phyloP scores from a whole-genome alignment of 2,797 vertebrate species.

The Myiotriccus ornatus region DNA sequence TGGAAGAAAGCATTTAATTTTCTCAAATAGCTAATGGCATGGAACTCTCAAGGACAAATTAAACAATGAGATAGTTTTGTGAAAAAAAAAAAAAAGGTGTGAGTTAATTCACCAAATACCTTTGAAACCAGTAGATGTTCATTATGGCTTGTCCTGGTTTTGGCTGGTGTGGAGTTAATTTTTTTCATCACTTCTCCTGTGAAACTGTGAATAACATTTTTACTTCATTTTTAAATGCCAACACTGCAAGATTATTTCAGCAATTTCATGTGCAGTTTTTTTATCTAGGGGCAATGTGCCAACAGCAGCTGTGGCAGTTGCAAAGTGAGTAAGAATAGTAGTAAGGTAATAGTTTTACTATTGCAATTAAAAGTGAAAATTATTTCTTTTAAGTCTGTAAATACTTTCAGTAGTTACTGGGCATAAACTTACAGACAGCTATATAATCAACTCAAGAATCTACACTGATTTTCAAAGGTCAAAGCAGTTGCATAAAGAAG shows the following conservation, averaged over 20 bases:
- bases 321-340: conserved; percentile 2
- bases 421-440: conserved; percentile 16
- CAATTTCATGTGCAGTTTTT: neutral
- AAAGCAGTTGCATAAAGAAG: neutral
- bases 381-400: neutral
- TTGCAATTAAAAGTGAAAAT: conserved; percentile 37
- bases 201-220: conserved; percentile 42
- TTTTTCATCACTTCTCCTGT: neutral
- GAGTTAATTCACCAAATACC: conserved; percentile 35
- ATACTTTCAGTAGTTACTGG: neutral
- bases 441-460: neutral
- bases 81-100: neutral
- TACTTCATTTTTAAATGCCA: conserved; percentile 52
- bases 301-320: conserved; percentile 18
- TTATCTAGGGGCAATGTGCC: conserved; percentile 56
- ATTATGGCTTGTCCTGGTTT: conserved; percentile 26
- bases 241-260: conserved; percentile 55
- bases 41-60: conserved; percentile 4
- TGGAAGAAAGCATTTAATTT: neutral
- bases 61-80: conserved; percentile 9
- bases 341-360: conserved; percentile 21
- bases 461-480: neutral
- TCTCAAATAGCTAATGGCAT: neutral
- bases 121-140: conserved; percentile 35
- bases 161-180: neutral